Percentiles rank a stretch among this genome's conserved stretches.
These are phyloP conservation scores for Drosophila picticornis DNA, from an alignment of 2,888 invertebrate genomes.

Conservation along the genomic window DNA sequence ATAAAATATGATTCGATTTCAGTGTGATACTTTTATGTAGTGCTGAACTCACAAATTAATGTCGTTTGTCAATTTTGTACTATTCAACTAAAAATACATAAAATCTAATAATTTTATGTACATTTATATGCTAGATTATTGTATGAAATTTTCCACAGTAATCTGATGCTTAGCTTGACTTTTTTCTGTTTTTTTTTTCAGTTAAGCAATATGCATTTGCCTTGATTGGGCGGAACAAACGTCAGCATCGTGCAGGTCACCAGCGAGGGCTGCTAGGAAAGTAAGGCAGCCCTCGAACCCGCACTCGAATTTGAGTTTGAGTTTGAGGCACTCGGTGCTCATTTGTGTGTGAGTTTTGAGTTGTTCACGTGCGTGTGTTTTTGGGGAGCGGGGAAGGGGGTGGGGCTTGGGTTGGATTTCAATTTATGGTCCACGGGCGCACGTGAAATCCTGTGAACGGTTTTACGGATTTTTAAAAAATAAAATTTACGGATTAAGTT, in stretches of 20 bases:
- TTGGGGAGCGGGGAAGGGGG: not conserved
- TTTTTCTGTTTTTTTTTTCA: slow-evolving; percentile 6
- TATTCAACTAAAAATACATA: not conserved
- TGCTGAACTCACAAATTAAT: not conserved
- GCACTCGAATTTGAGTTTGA: not conserved
- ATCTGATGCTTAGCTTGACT: not conserved
- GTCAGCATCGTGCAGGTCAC: slow-evolving; percentile 26
- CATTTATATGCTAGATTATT: not conserved
- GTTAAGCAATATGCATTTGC: slow-evolving; percentile 42
- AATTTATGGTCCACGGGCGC: slow-evolving; percentile 69
- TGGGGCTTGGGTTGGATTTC: slow-evolving; percentile 56
- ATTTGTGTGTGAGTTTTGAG: slow-evolving; percentile 32
- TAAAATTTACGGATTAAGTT: slow-evolving; percentile 84
- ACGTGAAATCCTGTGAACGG: slow-evolving; percentile 71
- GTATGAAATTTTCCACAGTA: not conserved
- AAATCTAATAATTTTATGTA: not conserved
- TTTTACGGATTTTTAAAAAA: slow-evolving; percentile 78
- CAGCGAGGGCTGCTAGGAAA: slow-evolving; percentile 1
- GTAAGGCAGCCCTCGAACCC: not conserved
- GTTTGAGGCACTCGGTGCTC: slow-evolving; percentile 12
- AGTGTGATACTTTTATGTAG: no score
- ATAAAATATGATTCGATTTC: not conserved
- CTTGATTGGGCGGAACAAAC: slow-evolving; percentile 56
- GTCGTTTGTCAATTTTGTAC: not conserved
- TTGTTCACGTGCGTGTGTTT: slow-evolving; percentile 24